Conservation (phyloP, 2,888 invertebrate species). For the Agapetus fuscipes region DNA sequence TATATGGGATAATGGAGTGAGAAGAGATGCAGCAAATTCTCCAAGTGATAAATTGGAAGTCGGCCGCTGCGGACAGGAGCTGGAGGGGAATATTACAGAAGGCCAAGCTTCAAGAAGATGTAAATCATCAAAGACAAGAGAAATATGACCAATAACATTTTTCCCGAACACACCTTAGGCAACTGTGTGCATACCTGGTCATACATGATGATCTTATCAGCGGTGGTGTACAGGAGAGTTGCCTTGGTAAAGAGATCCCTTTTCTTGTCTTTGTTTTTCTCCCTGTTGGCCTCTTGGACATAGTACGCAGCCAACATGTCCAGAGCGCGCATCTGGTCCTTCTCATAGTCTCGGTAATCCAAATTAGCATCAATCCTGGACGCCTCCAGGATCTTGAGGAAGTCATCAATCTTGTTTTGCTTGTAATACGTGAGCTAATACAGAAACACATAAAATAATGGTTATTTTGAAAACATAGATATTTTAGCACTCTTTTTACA, state of each 20-base stretch:
- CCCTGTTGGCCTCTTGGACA: conserved; percentile 91
- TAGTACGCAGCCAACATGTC: conserved; percentile 98
- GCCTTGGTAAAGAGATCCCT: conserved; percentile 93
- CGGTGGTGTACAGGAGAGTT: conserved; percentile 93
- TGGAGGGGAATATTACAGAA: neutral
- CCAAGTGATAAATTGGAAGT: too few species aligned
- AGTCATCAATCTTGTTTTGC: conserved; percentile 84
- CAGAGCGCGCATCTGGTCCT: conserved; percentile 94
- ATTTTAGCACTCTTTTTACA: too few species aligned
- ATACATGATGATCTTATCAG: conserved; percentile 99
- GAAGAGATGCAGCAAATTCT: neutral
- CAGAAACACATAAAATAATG: too few species aligned
- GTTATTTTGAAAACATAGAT: too few species aligned
- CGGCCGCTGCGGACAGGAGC: too few species aligned
- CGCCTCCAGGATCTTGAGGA: conserved; percentile 87
- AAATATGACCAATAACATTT: too few species aligned
- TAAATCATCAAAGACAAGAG: too few species aligned
- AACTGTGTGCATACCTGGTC: conserved; percentile 89
- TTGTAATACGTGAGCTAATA: conserved; percentile 90
- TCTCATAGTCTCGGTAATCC: conserved; percentile 83
- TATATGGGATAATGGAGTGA: neutral
- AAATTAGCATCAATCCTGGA: conserved; percentile 79
- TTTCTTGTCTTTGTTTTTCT: conserved; percentile 90
- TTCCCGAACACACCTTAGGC: too few species aligned
- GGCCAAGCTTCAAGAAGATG: neutral